Percentiles rank a stretch among this genome's conserved stretches.
These are phyloP conservation scores for Chunga burmeisteri DNA, from an alignment of 2,113 vertebrate genomes.

Conservation along the genomic window DNA sequence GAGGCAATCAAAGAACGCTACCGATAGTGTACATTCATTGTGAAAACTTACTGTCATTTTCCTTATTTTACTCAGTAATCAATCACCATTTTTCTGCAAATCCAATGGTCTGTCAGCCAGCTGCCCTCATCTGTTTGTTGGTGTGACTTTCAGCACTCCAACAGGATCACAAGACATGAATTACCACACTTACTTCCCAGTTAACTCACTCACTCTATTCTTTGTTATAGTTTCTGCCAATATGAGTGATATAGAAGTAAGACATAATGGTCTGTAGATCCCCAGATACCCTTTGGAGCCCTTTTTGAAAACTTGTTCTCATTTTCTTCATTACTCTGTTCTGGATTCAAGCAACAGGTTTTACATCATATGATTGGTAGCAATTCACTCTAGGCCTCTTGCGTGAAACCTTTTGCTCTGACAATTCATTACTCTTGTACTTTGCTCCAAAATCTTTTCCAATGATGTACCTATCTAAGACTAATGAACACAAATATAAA, in stretches of 20 bases:
- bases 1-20: not conserved
- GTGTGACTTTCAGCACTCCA: not conserved
- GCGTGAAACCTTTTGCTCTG: not conserved
- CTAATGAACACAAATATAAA: not conserved
- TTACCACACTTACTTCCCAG: not conserved
- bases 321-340: not conserved
- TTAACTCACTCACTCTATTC: not conserved
- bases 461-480: not conserved
- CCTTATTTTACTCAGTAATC: not conserved
- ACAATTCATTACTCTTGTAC: not conserved
- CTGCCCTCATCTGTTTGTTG: not conserved
- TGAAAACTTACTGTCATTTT: not conserved
- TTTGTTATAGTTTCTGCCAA: not conserved
- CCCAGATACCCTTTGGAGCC: not conserved
- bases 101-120: not conserved
- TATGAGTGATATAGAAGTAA: not conserved
- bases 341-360: not conserved
- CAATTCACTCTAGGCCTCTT: not conserved
- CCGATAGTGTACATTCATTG: not conserved
- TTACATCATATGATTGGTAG: not conserved
- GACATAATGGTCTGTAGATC: not conserved
- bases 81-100: not conserved
- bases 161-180: not conserved
- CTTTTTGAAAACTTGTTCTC: not conserved
- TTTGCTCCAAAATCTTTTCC: not conserved